Conservation (phyloP, 2,888 invertebrate species). For the Eubasilissa splendida region DNA sequence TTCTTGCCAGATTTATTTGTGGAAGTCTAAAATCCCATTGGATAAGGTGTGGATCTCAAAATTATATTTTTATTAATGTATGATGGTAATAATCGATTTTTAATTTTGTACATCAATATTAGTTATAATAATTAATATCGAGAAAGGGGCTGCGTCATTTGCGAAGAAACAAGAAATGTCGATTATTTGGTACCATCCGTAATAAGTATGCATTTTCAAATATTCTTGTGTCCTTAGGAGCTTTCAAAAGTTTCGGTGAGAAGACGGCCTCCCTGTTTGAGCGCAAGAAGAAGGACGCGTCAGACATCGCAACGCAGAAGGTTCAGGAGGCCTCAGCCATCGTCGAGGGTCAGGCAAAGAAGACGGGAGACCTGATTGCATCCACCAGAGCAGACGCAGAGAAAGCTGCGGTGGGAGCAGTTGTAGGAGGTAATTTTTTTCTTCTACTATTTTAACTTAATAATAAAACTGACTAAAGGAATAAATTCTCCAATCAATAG, state of each 20-base stretch:
- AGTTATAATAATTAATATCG: too few species aligned
- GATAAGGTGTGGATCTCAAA: too few species aligned
- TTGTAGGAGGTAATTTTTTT: slow-evolving; percentile 64
- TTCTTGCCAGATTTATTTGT: too few species aligned
- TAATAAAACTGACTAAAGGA: too few species aligned
- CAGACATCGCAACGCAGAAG: slow-evolving; percentile 77
- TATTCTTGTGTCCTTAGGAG: slow-evolving; percentile 68
- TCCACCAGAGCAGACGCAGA: slow-evolving; percentile 73
- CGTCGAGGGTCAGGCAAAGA: slow-evolving; percentile 77
- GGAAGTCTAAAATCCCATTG: too few species aligned
- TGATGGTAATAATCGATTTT: too few species aligned
- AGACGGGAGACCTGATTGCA: slow-evolving; percentile 74
- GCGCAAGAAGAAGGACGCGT: slow-evolving; percentile 81
- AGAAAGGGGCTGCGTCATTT: too few species aligned
- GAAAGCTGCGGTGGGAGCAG: slow-evolving; percentile 71
- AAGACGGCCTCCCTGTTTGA: slow-evolving; percentile 81
- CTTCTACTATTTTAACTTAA: neutral
- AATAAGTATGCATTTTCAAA: neutral
- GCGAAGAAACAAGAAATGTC: too few species aligned
- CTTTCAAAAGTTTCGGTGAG: slow-evolving; percentile 81
- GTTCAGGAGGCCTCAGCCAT: slow-evolving; percentile 75
- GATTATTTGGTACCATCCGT: too few species aligned
- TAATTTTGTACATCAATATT: too few species aligned
- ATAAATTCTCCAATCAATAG: too few species aligned
- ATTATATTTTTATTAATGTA: too few species aligned